These are phyloP conservation scores for Phodopus roborovskii DNA, from an alignment of 2,113 vertebrate species.

Conservation along the genomic window DNA sequence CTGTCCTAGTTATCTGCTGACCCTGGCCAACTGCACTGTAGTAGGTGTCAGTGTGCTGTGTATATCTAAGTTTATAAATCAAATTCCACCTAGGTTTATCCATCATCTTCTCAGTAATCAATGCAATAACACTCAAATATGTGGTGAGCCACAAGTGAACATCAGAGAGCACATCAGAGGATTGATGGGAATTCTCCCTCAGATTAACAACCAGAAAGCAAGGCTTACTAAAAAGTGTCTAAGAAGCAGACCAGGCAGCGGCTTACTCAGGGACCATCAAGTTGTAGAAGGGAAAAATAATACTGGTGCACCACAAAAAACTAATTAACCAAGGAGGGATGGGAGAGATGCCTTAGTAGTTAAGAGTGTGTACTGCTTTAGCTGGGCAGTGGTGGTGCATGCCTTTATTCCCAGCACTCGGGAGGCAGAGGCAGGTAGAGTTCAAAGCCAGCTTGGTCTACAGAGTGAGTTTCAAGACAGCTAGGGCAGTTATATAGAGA, in stretches of 20 bases:
- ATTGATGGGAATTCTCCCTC: neutral
- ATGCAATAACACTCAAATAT: neutral
- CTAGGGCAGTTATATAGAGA: neutral
- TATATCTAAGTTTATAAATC: neutral
- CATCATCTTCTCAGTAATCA: slow-evolving; percentile 23
- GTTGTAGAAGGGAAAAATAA: neutral
- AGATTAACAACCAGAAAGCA: slow-evolving; percentile 27
- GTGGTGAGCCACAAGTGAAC: neutral
- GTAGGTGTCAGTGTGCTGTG: neutral
- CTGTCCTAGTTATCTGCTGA: neutral
- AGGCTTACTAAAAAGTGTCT: neutral
- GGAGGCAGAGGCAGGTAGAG: neutral
- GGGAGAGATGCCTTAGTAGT: neutral
- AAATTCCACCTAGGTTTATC: neutral
- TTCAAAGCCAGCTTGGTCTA: neutral
- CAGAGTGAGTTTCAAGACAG: neutral
- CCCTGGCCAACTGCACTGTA: neutral
- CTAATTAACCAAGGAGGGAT: neutral
- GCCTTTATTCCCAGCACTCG: neutral
- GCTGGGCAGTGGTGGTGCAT: neutral
- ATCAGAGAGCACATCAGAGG: neutral
- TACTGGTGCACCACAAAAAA: neutral
- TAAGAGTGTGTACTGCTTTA: neutral
- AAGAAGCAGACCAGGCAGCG: neutral
- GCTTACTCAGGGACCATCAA: neutral